Evolutionary conservation across 2,113 vertebrate genomes (phyloP).

Genomic region (Lanius ludovicianus): DNA sequence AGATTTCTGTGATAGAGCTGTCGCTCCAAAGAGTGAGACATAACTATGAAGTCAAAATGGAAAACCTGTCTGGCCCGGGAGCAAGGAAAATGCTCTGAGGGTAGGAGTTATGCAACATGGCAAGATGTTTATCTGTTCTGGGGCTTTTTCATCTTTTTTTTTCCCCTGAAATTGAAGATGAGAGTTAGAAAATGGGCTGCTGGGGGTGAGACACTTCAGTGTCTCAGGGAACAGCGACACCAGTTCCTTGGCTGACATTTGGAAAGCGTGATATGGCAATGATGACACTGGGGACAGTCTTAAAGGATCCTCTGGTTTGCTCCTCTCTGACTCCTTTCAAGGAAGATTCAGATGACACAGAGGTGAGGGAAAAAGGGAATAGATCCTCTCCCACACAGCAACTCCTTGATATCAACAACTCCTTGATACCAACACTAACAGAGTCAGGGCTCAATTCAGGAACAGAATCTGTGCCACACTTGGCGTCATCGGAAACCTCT

Average conservation of each 20-base stretch:
- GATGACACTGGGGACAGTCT: neutral
- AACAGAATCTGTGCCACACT: neutral
- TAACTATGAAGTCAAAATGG: neutral
- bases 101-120: neutral
- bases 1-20: neutral
- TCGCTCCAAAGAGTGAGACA: neutral
- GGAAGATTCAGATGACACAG: neutral
- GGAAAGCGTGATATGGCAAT: accelerated
- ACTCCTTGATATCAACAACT: neutral
- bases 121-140: slow-evolving; percentile 12
- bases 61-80: neutral
- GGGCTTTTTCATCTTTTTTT: accelerated
- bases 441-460: neutral
- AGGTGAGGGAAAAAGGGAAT: neutral
- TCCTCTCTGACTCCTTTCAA: neutral
- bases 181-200: neutral
- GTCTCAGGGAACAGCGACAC: neutral
- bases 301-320: neutral
- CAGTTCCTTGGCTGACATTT: neutral
- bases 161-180: neutral
- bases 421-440: neutral
- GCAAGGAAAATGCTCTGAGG: neutral
- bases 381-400: neutral
- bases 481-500: accelerated
- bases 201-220: neutral